These are phyloP conservation scores for Amiota mariae DNA, from an alignment of 2,888 invertebrate genomes.

Conservation along the genomic window DNA sequence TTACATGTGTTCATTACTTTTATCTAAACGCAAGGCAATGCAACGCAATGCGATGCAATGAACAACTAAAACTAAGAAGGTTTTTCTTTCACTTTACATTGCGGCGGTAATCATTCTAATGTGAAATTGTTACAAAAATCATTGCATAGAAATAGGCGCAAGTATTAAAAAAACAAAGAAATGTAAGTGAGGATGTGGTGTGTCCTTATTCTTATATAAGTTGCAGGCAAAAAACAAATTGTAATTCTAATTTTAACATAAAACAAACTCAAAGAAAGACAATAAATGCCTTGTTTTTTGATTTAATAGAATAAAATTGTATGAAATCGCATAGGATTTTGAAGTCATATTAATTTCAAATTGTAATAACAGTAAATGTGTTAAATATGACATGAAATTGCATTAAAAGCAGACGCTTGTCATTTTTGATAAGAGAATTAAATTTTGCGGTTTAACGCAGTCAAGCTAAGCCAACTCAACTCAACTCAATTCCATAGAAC, in stretches of 20 bases:
- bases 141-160: constrained; percentile 64
- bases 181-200: neutral
- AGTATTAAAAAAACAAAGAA: constrained; percentile 26
- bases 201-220: no score
- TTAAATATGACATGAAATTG: constrained; percentile 73
- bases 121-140: constrained; percentile 61
- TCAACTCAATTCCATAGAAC: no score
- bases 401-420: constrained; percentile 73
- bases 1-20: constrained; percentile 69
- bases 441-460: constrained; percentile 71
- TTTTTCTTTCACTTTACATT: no score
- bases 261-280: no score
- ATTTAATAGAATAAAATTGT: constrained; percentile 42
- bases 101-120: constrained; percentile 47
- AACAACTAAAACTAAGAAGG: neutral
- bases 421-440: constrained; percentile 73
- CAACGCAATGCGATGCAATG: constrained; percentile 57
- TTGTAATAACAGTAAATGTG: constrained; percentile 38
- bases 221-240: no score
- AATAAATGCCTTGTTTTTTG: no score
- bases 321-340: constrained; percentile 50
- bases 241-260: no score
- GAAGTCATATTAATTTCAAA: constrained; percentile 45
- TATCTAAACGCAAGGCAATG: constrained; percentile 61
- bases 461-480: constrained; percentile 39